Conservation (phyloP, 1,140 invertebrate species). For the Arion vulgaris region DNA sequence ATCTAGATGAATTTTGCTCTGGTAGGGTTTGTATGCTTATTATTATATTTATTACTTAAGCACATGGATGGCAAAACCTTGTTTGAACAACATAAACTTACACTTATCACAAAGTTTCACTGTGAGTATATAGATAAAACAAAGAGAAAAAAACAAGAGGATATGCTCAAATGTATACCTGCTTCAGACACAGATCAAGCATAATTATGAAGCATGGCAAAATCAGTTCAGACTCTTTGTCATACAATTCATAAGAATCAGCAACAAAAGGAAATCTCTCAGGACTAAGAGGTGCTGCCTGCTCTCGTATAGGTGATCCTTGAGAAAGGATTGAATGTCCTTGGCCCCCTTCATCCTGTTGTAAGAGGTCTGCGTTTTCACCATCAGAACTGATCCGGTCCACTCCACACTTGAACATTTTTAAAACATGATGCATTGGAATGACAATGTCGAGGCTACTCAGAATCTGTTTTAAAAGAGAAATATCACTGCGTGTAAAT, state of each 20-base stretch:
- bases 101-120: too few species aligned
- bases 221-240: constrained; percentile 71
- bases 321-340: constrained; percentile 49
- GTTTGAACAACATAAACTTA: too few species aligned
- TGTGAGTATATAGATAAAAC: too few species aligned
- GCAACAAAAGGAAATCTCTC: constrained; percentile 54
- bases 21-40: too few species aligned
- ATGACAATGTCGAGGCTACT: constrained; percentile 70
- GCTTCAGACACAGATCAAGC: constrained; percentile 95
- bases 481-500: not conserved
- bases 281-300: constrained; percentile 65
- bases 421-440: constrained; percentile 66
- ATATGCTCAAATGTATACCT: constrained; percentile 76
- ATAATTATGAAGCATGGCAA: constrained; percentile 95
- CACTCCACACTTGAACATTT: constrained; percentile 67
- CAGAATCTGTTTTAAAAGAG: constrained; percentile 59
- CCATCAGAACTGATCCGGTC: constrained; percentile 53
- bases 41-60: too few species aligned
- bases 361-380: constrained; percentile 44
- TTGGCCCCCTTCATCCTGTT: constrained; percentile 36
- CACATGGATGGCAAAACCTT: too few species aligned
- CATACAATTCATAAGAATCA: constrained; percentile 62
- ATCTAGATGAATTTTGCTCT: too few species aligned
- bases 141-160: too few species aligned
- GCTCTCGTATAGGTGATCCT: constrained; percentile 52